Evolutionary conservation across 30 jellyfish, hydroid and myxozoan genomes (phyloP).

Genomic region (Nemopilema nomurai): DNA sequence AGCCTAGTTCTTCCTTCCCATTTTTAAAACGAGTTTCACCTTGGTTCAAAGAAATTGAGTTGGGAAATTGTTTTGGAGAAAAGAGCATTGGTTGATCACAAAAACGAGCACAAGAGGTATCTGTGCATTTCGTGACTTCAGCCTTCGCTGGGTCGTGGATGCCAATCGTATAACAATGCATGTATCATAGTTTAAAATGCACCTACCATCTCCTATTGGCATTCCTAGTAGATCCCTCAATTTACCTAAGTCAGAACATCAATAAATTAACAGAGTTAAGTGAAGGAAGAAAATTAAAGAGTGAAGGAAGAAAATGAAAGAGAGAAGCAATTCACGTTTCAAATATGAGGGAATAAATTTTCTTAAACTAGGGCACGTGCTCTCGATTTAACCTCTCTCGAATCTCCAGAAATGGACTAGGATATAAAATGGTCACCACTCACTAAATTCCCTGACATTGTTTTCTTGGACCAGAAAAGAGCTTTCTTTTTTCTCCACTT

Average conservation of each 20-base stretch:
- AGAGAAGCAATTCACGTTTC: neutral
- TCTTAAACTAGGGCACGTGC: too few species aligned
- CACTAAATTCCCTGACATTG: constrained; percentile 42
- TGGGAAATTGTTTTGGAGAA: too few species aligned
- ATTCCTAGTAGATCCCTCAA: constrained; percentile 66
- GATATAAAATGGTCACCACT: neutral
- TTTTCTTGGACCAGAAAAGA: constrained; percentile 55
- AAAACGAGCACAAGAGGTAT: too few species aligned
- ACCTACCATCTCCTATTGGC: constrained; percentile 88
- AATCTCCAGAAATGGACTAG: too few species aligned
- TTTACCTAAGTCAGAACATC: constrained; percentile 13
- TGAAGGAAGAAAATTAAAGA: neutral
- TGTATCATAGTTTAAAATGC: neutral
- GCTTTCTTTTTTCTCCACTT: constrained; percentile 48
- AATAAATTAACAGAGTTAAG: neutral
- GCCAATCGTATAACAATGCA: neutral
- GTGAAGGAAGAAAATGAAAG: neutral
- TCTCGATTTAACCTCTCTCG: too few species aligned
- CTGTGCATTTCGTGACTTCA: too few species aligned
- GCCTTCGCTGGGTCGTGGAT: too few species aligned
- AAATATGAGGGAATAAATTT: too few species aligned
- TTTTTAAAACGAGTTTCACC: too few species aligned
- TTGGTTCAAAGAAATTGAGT: too few species aligned
- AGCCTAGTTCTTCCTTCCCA: too few species aligned
- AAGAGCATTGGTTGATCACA: too few species aligned